phyloP scores from a whole-genome alignment of 2,888 invertebrate genomes.

The Ferrisia virgata region DNA sequence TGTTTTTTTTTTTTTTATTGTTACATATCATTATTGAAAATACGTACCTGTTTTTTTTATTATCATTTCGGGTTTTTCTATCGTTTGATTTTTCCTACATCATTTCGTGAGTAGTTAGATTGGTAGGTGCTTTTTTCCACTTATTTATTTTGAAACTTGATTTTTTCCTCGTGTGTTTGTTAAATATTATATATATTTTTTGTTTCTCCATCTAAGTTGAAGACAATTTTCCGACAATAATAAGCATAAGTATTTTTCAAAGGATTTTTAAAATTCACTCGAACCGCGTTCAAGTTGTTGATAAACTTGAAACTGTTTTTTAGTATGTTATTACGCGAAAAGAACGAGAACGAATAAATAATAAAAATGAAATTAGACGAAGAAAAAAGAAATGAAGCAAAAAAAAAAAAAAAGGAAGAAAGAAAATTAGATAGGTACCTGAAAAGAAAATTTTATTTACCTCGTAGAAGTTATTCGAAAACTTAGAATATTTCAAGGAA shows the following conservation, averaged over 20 bases:
- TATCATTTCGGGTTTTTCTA: background rate
- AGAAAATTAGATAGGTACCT: slow-evolving; percentile 14
- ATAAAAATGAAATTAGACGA: slow-evolving; percentile 9
- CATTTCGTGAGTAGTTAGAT: background rate
- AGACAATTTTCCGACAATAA: background rate
- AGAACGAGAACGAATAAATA: slow-evolving; percentile 14
- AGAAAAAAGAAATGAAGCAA: slow-evolving; percentile 5
- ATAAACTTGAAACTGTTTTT: background rate
- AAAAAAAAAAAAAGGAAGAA: background rate
- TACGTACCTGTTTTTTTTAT: no score
- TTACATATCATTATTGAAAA: background rate
- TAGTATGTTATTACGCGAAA: background rate
- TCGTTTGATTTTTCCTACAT: background rate
- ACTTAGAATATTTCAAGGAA: background rate
- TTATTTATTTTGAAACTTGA: background rate
- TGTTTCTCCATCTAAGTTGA: background rate
- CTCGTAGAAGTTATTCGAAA: slow-evolving; percentile 9
- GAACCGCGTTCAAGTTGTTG: background rate
- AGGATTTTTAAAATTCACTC: background rate
- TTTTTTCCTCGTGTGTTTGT: background rate
- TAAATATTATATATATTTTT: background rate
- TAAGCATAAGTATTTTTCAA: background rate
- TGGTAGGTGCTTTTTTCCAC: background rate
- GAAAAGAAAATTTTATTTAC: slow-evolving; percentile 14
- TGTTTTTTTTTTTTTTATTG: background rate